Evolutionary conservation across 2,888 invertebrate species (phyloP).

Genomic region (Griposia aprilina): DNA sequence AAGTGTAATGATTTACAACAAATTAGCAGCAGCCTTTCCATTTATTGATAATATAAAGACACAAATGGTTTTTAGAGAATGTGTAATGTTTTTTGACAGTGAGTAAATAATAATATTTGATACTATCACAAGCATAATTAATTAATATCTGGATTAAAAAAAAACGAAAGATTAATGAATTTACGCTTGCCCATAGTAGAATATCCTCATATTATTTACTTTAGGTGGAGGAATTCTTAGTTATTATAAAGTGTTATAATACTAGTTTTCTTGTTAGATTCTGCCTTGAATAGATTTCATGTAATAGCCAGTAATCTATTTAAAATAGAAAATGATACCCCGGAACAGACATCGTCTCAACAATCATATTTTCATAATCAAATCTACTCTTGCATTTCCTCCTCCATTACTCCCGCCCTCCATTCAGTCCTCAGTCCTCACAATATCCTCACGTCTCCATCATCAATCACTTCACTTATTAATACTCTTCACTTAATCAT

Average conservation of each 20-base stretch:
- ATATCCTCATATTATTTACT: neutral
- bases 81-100: too few species aligned
- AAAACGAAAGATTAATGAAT: neutral
- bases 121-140: neutral
- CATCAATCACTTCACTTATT: constrained; percentile 64
- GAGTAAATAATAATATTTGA: neutral
- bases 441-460: constrained; percentile 59
- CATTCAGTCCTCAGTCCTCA: constrained; percentile 46
- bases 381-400: constrained; percentile 33
- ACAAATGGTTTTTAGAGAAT: neutral
- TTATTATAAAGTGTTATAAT: neutral
- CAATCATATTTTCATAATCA: constrained; percentile 40
- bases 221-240: neutral
- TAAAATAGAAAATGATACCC: neutral
- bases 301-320: neutral
- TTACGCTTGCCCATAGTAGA: neutral
- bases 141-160: neutral
- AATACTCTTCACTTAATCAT: constrained; percentile 67
- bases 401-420: constrained; percentile 17
- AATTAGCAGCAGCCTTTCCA: neutral
- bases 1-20: neutral
- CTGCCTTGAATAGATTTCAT: neutral
- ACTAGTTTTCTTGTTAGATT: neutral
- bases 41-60: neutral
- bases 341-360: neutral